Evolutionary conservation across 1,140 invertebrate species (phyloP).

Genomic region (Thaumatotibia leucotreta): DNA sequence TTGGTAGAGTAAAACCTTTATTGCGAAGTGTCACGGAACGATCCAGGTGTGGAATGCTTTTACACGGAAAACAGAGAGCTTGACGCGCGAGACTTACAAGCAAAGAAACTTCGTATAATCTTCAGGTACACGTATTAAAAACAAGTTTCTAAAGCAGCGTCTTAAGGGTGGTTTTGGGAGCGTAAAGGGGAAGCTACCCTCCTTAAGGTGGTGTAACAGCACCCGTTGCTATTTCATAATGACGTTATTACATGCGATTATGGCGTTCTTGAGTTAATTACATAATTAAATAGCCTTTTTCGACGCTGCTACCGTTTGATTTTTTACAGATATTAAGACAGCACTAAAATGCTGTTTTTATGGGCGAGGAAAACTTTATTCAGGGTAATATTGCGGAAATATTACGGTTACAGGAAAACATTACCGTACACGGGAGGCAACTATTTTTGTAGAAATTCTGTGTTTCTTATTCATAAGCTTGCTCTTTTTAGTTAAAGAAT

Average conservation of each 20-base stretch:
- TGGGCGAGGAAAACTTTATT: slow-evolving; percentile 4
- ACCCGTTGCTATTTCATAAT: slow-evolving; percentile 19
- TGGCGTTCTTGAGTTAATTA: slow-evolving; percentile 42
- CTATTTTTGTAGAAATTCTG: background rate
- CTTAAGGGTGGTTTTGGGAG: background rate
- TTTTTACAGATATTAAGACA: slow-evolving; percentile 18
- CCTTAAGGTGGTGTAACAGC: background rate
- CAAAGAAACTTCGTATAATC: background rate
- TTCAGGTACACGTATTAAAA: background rate
- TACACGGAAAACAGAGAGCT: slow-evolving; percentile 47
- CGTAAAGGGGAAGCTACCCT: background rate
- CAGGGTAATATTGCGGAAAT: slow-evolving; percentile 1
- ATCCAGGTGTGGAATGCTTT: slow-evolving; percentile 55
- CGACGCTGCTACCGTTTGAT: slow-evolving; percentile 20
- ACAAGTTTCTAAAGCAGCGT: background rate
- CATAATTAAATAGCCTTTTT: slow-evolving; percentile 44
- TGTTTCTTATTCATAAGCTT: background rate
- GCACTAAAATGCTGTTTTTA: slow-evolving; percentile 17
- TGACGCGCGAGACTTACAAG: slow-evolving; percentile 31
- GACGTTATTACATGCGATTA: slow-evolving; percentile 42
- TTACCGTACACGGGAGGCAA: background rate
- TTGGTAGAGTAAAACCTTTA: slow-evolving; percentile 37
- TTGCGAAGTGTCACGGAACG: slow-evolving; percentile 51
- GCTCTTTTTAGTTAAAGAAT: background rate
- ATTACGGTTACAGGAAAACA: background rate